Base-by-base conservation (phyloP, 2,113 vertebrate species). In the Crocuta crocuta region DNA sequence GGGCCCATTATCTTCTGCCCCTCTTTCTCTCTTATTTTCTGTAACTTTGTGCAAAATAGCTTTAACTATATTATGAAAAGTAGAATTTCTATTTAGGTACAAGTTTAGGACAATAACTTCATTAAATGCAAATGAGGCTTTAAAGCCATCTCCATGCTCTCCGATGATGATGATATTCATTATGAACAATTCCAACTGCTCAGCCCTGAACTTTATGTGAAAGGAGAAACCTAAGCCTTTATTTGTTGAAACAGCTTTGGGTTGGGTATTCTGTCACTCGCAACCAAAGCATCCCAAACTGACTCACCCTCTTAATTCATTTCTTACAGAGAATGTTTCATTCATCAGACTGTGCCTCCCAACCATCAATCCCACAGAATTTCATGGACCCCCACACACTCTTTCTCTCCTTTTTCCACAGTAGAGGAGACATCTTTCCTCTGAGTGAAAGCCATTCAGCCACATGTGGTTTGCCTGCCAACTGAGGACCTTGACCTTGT, bases 211-310 rank as follows among this genome's bases (percentile, higher is more conserved):
- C 19, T 83, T 94, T 26, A 45, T 48, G 26, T 61, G 66, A 68
- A 87, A 28, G 39, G 68, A 79, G 61, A 65, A 87, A 87, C 87
- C 74, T 53, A 82, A 87, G 70, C 55, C 79, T 95, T 63, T 78
- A 78, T 88, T 96, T 55, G 33, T 68, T 83, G 65, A 71, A 63
- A 31, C 53, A 21, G 15, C 26, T 73, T 65, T 78, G 24, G 24
- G 31, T 58, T 86, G 55, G 8, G 4, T 65, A 71, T 76, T 91
- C 65, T 94, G 33, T 65, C 79, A 71, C 53, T 83, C 88, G 53
- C 15, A 94, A 45, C 70, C 55, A 55, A 91, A 48, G 53, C 35
- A 9, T 65, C 61, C 48, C 28, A 63, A 83, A 79, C 63, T 55
- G 28, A 88, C 48, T 82, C 66, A 35, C 16, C 84, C 24, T 35